Evolutionary conservation across 2,888 invertebrate species (phyloP).

Genomic region (Trissoscelio sp.): DNA sequence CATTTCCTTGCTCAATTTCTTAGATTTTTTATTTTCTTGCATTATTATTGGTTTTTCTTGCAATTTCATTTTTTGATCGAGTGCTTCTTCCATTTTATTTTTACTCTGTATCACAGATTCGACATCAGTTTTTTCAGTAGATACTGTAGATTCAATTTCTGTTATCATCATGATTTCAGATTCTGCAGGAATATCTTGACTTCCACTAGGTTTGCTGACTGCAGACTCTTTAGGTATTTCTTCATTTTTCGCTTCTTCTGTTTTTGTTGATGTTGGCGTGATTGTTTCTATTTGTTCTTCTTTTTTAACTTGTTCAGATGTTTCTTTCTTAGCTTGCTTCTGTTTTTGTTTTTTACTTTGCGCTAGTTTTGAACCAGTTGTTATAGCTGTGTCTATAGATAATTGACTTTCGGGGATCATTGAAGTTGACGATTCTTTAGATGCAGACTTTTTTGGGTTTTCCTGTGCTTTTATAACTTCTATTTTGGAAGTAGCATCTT

Average conservation of each 20-base stretch:
- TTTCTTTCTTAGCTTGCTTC: conserved; percentile 37
- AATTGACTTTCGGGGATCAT: background rate
- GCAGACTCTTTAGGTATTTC: background rate
- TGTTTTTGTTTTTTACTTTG: conserved; percentile 15
- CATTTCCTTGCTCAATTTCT: conserved; percentile 28
- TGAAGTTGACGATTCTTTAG: background rate
- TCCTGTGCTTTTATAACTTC: background rate
- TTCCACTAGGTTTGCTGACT: background rate
- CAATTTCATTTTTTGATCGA: background rate
- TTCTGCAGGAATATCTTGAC: conserved; percentile 14
- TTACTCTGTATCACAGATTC: background rate
- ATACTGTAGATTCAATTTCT: conserved; percentile 29
- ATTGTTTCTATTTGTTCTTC: conserved; percentile 71
- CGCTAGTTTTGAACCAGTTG: background rate
- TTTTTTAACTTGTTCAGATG: conserved; percentile 48
- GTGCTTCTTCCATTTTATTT: no score
- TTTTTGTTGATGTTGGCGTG: background rate
- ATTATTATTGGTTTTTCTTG: background rate
- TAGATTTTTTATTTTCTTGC: conserved; percentile 20
- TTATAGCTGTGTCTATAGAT: background rate
- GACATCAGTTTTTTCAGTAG: background rate
- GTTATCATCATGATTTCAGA: conserved; percentile 62
- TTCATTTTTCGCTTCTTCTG: no score
- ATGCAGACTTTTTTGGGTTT: background rate
- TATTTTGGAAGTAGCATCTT: conserved; percentile 20